Percentiles rank a stretch among this genome's conserved stretches.
Conservation (phyloP, 2,888 invertebrate genomes). For the Tortrix viridana region DNA sequence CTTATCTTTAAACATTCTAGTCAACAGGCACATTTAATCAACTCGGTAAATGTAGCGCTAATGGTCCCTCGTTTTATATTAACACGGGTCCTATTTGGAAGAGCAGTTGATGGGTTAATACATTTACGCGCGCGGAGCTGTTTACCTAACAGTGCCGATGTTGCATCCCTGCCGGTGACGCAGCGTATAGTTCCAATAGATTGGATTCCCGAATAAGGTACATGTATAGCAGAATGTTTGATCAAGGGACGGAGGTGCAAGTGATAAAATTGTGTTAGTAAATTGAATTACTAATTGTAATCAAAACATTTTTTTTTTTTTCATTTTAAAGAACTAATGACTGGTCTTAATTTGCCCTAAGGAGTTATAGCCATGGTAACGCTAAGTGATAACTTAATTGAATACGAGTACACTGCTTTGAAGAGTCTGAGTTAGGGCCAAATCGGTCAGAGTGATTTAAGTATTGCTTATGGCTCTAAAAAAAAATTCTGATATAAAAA, state of each 20-base stretch:
- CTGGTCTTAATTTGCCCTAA: no score
- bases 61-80: constrained; percentile 30
- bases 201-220: constrained; percentile 21
- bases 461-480: no score
- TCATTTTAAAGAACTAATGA: no score
- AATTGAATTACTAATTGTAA: no score
- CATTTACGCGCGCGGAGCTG: constrained; percentile 43
- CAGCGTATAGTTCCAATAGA: constrained; percentile 23
- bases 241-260: not conserved
- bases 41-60: constrained; percentile 20
- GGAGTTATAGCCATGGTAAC: no score
- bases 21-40: constrained; percentile 9
- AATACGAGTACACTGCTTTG: no score
- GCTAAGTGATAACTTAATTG: no score
- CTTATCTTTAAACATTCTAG: not conserved
- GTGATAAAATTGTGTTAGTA: no score
- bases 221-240: not conserved
- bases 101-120: constrained; percentile 55
- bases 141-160: constrained; percentile 33
- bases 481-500: no score
- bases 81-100: constrained; percentile 27
- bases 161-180: constrained; percentile 9
- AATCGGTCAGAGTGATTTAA: no score
- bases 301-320: no score
- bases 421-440: no score